Conservation (phyloP, 2,113 vertebrate genomes). For the Chloropsis hardwickii region DNA sequence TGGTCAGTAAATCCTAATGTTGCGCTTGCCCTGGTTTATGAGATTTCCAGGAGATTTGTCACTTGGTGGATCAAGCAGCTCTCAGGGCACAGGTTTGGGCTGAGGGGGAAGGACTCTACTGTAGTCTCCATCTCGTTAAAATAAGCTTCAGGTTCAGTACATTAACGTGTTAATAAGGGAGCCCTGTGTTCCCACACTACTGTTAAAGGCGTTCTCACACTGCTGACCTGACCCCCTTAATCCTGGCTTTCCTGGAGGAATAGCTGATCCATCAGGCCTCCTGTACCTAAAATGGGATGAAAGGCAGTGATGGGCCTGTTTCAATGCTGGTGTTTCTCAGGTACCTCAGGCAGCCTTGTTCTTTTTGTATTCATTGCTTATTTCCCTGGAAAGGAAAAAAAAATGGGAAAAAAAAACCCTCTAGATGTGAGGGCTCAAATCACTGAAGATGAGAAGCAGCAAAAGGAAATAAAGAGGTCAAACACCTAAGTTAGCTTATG, state of each 20-base stretch:
- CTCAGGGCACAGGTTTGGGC: not conserved
- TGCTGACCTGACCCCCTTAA: constrained; percentile 52
- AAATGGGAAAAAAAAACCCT: not conserved
- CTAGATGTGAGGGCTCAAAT: not conserved
- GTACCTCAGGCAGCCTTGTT: not conserved
- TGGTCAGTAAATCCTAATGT: constrained; percentile 6
- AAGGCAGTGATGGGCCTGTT: not conserved
- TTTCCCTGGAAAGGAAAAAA: constrained; percentile 8
- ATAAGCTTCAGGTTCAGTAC: constrained; percentile 7
- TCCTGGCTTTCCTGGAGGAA: constrained; percentile 53
- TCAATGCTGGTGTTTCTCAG: not conserved
- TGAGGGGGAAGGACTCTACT: not conserved
- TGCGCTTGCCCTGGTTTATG: not conserved
- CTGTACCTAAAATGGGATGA: constrained; percentile 11
- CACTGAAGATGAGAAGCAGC: constrained; percentile 24
- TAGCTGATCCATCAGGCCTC: constrained; percentile 19
- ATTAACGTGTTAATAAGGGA: constrained; percentile 21
- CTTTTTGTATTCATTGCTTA: not conserved
- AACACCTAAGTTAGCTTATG: constrained; percentile 51
- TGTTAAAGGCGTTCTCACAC: constrained; percentile 7
- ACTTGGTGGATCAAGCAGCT: not conserved
- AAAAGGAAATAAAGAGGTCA: constrained; percentile 60
- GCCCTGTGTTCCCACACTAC: constrained; percentile 24
- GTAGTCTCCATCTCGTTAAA: not conserved
- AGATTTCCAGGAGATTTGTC: constrained; percentile 26